Base-by-base conservation (phyloP, 2,113 vertebrate species). In the Anas platyrhynchos region DNA sequence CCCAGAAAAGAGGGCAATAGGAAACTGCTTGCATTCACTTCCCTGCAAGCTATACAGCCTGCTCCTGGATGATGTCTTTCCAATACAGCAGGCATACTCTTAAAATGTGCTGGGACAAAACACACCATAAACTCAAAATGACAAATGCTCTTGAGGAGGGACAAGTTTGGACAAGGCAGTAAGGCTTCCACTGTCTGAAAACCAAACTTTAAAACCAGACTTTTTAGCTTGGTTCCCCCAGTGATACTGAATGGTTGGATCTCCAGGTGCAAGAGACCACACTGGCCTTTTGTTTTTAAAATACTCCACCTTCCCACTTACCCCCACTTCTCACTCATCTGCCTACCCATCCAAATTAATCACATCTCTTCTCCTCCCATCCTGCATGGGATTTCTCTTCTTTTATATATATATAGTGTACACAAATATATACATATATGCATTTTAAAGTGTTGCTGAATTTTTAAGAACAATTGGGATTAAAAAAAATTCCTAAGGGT, bases 121-220 rank as follows among this genome's bases (percentile, higher is more conserved):
- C 27, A 59, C 13, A 25, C 36, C 0, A 0, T 46, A 82, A 93
- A 78, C 23, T 68, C 4, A 1, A 55, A 68, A 26, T 43, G 8
- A 55, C 5, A 7, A 63, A 43, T 13, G 25, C 43, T 85, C 43
- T 76, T 13, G 9, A 12, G 41, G 72, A 67, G 13, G 71, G 22
- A 50, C 17, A 61, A 22, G 56, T 62, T 41, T 4, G 1, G 41
- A 75, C 56, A 78, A n/a, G 38, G 34, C 23, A 71, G 4, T 31
- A 48, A 84, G 10, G 38, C 10, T 79, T 91, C 23, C 1, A 1
- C 16, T 79, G 41, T 17, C 9, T 44, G 26, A 89, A 86, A 94
- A 81, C 1, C 5, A 62, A 34, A 46, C 4, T 31, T 82, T 11
- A 52, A 55, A 13, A 63, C 29, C 48, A 32, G 21, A 56, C 32